Evolutionary conservation across 1,140 invertebrate genomes (phyloP).

Genomic region (Leptonema lineaticorne): DNA sequence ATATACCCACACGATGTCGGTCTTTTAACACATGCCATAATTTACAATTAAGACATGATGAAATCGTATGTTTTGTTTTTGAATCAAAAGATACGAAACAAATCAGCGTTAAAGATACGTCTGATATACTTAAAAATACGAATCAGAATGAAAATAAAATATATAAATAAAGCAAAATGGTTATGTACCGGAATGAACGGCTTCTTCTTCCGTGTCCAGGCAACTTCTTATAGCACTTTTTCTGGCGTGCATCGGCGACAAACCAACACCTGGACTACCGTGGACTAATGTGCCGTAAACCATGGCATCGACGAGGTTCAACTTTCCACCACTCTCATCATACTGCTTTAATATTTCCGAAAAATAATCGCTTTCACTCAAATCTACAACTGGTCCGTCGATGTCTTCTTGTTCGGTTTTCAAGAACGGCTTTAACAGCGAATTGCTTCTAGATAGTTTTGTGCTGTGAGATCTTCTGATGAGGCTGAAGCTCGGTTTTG

Average conservation of each 20-base stretch:
- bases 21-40: not conserved
- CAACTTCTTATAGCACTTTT: conserved; percentile 57
- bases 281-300: conserved; percentile 36
- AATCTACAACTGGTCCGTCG: conserved; percentile 47
- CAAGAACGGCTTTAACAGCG: conserved; percentile 48
- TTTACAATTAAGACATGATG: not conserved
- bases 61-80: not conserved
- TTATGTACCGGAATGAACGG: conserved; percentile 62
- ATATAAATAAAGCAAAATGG: not conserved
- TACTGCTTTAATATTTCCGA: conserved; percentile 45
- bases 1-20: not conserved
- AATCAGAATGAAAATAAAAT: too few relatives aligned
- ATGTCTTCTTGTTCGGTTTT: conserved; percentile 45
- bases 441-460: conserved; percentile 67
- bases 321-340: conserved; percentile 49
- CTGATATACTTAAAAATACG: too few relatives aligned
- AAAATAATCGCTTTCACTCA: conserved; percentile 49
- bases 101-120: too few relatives aligned
- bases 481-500: conserved; percentile 59
- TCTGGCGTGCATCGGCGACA: conserved; percentile 50
- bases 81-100: too few relatives aligned
- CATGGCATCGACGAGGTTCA: conserved; percentile 44
- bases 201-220: conserved; percentile 60
- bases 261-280: conserved; percentile 27
- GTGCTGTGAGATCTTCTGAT: conserved; percentile 71